Base-by-base conservation (phyloP, 2,888 invertebrate species). In the Napeogenes sylphis region DNA sequence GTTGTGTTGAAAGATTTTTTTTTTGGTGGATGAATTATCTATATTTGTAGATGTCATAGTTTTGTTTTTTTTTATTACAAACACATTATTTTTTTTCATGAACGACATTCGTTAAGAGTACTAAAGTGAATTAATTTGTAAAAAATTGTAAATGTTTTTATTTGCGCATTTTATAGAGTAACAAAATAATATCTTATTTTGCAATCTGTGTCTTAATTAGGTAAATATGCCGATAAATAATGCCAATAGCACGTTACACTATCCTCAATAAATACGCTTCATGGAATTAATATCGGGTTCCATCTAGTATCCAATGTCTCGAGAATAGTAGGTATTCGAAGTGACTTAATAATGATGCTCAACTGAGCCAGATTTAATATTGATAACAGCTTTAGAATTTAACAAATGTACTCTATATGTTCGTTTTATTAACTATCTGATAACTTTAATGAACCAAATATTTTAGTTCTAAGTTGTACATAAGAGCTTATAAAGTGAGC, bases 311-410 rank as follows among this genome's bases (percentile, higher is more conserved):
- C 59, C 30, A n/a, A 54, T 59, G 32, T 53, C 58, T 53, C 42
- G 42, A 42, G 59, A 59, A 53, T 59, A 54, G 30, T 6, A 45
- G 14, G 21, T 21, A 21, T 21, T 51, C 51, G 4, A 45, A 14
- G 53, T 59, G 55, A 56, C 47, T 60, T 56, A 60, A 55, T 47
- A 47, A 60, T 60, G 6, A 35, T 12, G 45, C 45, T 45, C 35
- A 59, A 51, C 13, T 47, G 12, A 57, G n/a, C 46, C 35, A 38
- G 59, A 14, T 55, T 55, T 53, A 59, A 59, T 59, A 46, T 60
- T 46, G n/a, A 32, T 13, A 55, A 55, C 14, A 14, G 8, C 6
- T 14, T 55, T 8, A 12, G 6, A 4, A 33, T 38, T 33, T 35
- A 4, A 21, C 21, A 21, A 21, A 21, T 21, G 21, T 21, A 21